A percentile compares a stretch with the other conserved stretches of the same genome.
These are phyloP conservation scores for Propithecus perrieri DNA, from an alignment of 2,797 vertebrate species.

Conservation along the genomic window DNA sequence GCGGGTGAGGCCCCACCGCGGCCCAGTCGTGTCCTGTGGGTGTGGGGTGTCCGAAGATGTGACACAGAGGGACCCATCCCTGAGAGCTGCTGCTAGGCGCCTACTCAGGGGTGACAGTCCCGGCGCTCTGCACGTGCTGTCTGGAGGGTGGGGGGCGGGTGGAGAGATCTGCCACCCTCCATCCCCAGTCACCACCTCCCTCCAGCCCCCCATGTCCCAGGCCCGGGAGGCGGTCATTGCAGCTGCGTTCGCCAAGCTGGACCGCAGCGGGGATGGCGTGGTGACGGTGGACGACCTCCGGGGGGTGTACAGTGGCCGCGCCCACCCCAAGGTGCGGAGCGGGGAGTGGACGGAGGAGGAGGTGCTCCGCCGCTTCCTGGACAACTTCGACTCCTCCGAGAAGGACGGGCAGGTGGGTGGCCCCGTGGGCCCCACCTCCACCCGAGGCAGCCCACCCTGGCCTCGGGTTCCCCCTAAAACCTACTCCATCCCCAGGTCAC, in stretches of 20 bases:
- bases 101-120: neutral
- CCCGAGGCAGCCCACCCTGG: accelerated
- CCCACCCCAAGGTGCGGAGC: slow-evolving; percentile 85
- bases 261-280: slow-evolving; percentile 82
- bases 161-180: neutral
- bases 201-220: slow-evolving; percentile 85
- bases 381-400: slow-evolving; percentile 85
- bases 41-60: accelerated
- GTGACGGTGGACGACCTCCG: slow-evolving; percentile 85
- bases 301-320: slow-evolving; percentile 82
- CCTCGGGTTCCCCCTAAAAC: neutral
- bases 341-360: slow-evolving; percentile 87
- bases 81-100: neutral
- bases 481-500: slow-evolving; percentile 82
- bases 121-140: accelerated
- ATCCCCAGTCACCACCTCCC: neutral
- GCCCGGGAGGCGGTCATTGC: slow-evolving; percentile 79
- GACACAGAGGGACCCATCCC: neutral
- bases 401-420: slow-evolving; percentile 87
- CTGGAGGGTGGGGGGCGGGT: neutral
- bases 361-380: slow-evolving; percentile 85
- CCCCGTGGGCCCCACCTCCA: accelerated
- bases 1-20: slow-evolving; percentile 75
- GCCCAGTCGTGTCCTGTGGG: neutral
- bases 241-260: slow-evolving; percentile 86